Base-by-base conservation (phyloP, 1,140 invertebrate species). In the Trichonephila clavipes region DNA sequence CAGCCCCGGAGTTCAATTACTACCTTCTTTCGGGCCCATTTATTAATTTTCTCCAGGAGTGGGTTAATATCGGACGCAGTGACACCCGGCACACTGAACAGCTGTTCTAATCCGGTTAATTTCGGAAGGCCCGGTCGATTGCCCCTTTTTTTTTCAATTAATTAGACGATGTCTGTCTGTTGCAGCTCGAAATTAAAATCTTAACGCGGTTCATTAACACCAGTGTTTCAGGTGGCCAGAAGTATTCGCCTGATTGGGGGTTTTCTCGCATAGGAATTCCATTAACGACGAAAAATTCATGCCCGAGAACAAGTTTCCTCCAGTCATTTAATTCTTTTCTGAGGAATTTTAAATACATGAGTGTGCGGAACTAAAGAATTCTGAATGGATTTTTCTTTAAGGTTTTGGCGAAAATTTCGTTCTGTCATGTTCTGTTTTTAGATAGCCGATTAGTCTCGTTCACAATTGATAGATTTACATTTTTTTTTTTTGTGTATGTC, bases 21-120 rank as follows among this genome's bases (percentile, higher is more conserved):
- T 24, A 40, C 40, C 87, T 89, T 51, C 66, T 66, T 34, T 89
- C 34, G 62, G 66, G 64, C 64, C 64, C 7, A 7, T 89, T 89
- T 89, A 89, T 89, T 89, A 89, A 89, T 89, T 89, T 89, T 89
- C 87, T 89, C 87, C 62, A n/a, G n/a, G 66, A 89, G 44, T 89
- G 51, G 64, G 87, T 72, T 89, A 89, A 89, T 89, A 89, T 77
- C 34, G 24, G 87, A 40, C 21, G 87, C 87, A 72, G 69, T 89
- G 87, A 89, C 87, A 89, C 16, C 18, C 51, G 44, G 18, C 66
- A 58, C 44, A 58, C 28, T 8, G 87, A 89, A 51, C 87, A 89
- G 87, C 87, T 89, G 87, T 89, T 69, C 34, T 62, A 10, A 72
- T 72, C 87, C 64, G n/a, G 51, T 24, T 89, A 89, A 89, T 89